Evolutionary conservation across 2,888 invertebrate species (phyloP).

Genomic region (Ophion costatus): DNA sequence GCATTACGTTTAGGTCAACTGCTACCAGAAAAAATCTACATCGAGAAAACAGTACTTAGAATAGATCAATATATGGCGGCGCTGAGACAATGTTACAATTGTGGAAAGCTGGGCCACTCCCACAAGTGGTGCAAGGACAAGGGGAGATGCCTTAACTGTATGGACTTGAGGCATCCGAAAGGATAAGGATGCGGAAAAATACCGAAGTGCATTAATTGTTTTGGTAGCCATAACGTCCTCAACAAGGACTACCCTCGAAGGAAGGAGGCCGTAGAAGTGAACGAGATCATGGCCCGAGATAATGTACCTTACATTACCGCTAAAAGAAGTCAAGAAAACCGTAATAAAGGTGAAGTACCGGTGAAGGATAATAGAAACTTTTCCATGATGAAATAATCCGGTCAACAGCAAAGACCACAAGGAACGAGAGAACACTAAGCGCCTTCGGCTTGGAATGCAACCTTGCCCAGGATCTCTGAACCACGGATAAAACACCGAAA

Average conservation of each 20-base stretch:
- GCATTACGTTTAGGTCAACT: slow-evolving; percentile 14
- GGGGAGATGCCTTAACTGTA: slow-evolving; percentile 1
- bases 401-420: background rate
- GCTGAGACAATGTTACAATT: slow-evolving; percentile 6
- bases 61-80: slow-evolving; percentile 8
- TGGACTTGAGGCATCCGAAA: background rate
- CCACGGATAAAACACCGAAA: background rate
- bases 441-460: background rate
- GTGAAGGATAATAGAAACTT: slow-evolving; percentile 8
- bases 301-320: background rate
- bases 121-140: background rate
- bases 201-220: slow-evolving; percentile 12
- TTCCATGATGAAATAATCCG: background rate
- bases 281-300: slow-evolving; percentile 7
- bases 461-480: background rate
- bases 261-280: background rate
- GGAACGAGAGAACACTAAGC: background rate
- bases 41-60: slow-evolving; percentile 8
- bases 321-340: slow-evolving; percentile 5
- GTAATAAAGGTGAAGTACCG: background rate
- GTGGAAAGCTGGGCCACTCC: slow-evolving; percentile 34
- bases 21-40: slow-evolving; percentile 4
- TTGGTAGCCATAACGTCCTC: background rate
- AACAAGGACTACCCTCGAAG: background rate
- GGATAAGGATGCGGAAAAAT: background rate